A percentile compares a stretch with the other conserved stretches of the same genome.
These are phyloP conservation scores for Menura novaehollandiae DNA, from an alignment of 2,113 vertebrate species.

Conservation along the genomic window DNA sequence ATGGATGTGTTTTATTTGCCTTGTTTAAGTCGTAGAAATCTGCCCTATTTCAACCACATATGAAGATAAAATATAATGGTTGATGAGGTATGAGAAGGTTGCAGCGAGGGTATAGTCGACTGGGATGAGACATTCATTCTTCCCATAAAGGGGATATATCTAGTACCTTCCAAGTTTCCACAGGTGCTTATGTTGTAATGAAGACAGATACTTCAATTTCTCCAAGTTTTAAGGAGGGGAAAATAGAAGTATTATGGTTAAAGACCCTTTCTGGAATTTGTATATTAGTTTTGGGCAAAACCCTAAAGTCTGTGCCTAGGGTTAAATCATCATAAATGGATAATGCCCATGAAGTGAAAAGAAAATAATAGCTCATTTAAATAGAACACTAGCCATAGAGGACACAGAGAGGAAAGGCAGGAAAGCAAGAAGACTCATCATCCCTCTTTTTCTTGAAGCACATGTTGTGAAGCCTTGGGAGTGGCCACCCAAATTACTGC, in stretches of 20 bases:
- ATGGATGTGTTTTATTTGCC: slow-evolving; percentile 76
- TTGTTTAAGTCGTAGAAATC: slow-evolving; percentile 73
- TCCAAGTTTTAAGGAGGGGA: slow-evolving; percentile 39
- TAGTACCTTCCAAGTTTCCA: slow-evolving; percentile 23
- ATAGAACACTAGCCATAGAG: neutral
- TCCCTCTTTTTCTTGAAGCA: neutral
- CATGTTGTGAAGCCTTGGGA: fast-evolving
- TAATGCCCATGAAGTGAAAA: neutral
- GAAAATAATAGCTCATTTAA: neutral
- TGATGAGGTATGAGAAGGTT: slow-evolving; percentile 72
- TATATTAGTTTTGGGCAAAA: slow-evolving; percentile 49
- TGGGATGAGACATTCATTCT: slow-evolving; percentile 63
- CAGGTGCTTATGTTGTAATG: slow-evolving; percentile 55
- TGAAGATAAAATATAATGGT: slow-evolving; percentile 75
- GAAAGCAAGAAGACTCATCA: neutral
- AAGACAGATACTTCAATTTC: slow-evolving; percentile 61
- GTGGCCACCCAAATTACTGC: neutral
- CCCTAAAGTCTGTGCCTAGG: neutral
- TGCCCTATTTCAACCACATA: slow-evolving; percentile 73
- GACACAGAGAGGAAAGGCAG: neutral
- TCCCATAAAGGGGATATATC: slow-evolving; percentile 13
- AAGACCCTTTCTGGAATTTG: slow-evolving; percentile 43
- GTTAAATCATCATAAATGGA: slow-evolving; percentile 34
- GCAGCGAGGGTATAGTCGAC: slow-evolving; percentile 51
- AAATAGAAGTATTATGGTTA: slow-evolving; percentile 58